A percentile compares a stretch with the other conserved stretches of the same genome.
These are phyloP conservation scores for Zhuqinia jingwanae DNA, from an alignment of 2,888 invertebrate species.

Conservation along the genomic window DNA sequence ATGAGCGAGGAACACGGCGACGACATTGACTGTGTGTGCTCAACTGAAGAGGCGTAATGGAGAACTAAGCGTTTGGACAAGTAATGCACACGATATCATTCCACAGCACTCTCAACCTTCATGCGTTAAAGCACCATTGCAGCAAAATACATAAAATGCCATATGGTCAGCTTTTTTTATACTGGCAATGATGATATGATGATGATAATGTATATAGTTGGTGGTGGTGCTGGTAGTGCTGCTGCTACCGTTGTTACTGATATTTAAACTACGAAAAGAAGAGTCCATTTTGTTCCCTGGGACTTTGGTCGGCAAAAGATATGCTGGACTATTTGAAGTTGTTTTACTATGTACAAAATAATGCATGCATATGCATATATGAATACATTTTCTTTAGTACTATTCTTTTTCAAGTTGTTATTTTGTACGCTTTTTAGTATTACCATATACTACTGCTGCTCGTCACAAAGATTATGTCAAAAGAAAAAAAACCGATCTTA, in stretches of 20 bases:
- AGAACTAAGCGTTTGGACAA: slow-evolving; percentile 32
- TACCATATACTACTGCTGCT: neutral
- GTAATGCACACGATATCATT: neutral
- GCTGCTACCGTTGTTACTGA: neutral
- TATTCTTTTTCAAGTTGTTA: slow-evolving; percentile 3
- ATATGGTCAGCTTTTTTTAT: slow-evolving; percentile 47
- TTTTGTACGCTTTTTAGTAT: neutral
- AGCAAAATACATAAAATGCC: slow-evolving; percentile 41
- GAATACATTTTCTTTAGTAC: slow-evolving; percentile 9
- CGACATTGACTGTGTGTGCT: neutral
- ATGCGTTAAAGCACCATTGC: slow-evolving; percentile 33
- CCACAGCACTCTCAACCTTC: neutral
- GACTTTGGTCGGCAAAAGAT: neutral
- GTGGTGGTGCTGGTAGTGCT: neutral
- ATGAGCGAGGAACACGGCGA: neutral
- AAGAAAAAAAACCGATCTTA: slow-evolving; percentile 12
- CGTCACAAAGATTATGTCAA: neutral
- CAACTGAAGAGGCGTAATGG: slow-evolving; percentile 16
- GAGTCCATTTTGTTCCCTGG: slow-evolving; percentile 39
- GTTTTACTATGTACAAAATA: neutral
- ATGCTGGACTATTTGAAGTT: slow-evolving; percentile 1
- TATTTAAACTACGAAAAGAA: slow-evolving; percentile 54
- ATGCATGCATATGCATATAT: slow-evolving; percentile 18
- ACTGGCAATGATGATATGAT: too few relatives aligned
- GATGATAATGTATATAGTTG: too few relatives aligned